A percentile compares a stretch with the other conserved stretches of the same genome.
phyloP scores from a whole-genome alignment of 2,797 vertebrate genomes.

The Chrysocyon brachyurus region DNA sequence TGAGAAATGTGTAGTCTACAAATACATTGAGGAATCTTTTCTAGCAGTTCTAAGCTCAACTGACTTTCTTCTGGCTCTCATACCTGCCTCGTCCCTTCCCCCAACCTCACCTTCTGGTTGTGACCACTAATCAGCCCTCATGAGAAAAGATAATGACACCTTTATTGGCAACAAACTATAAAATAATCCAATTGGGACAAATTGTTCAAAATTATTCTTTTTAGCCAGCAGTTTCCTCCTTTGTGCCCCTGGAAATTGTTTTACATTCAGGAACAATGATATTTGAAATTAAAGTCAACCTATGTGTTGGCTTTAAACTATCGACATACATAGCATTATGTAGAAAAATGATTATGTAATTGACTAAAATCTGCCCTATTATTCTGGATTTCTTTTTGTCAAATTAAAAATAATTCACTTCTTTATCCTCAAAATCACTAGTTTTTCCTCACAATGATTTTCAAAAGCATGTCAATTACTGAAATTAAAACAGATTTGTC shows the following conservation, averaged over 20 bases:
- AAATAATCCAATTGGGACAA: background rate
- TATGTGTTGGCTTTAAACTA: background rate
- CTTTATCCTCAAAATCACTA: background rate
- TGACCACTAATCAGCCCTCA: background rate
- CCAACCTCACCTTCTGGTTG: background rate
- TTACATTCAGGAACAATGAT: background rate
- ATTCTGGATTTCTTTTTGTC: background rate
- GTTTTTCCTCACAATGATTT: constrained; percentile 22
- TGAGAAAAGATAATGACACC: background rate
- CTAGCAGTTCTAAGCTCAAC: background rate
- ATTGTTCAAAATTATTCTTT: background rate
- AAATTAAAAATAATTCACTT: background rate
- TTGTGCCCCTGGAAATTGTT: background rate
- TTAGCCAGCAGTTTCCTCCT: background rate
- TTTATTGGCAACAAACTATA: background rate
- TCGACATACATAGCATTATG: background rate
- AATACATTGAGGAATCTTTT: background rate
- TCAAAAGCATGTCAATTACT: background rate
- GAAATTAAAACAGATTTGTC: constrained; percentile 25
- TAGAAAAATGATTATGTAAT: background rate
- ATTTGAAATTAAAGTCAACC: background rate
- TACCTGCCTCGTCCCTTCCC: background rate
- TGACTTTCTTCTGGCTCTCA: background rate
- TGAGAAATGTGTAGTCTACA: background rate
- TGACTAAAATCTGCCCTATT: background rate